Base-by-base conservation (phyloP, 2,797 vertebrate species). In the Philypnodon macrostomus region DNA sequence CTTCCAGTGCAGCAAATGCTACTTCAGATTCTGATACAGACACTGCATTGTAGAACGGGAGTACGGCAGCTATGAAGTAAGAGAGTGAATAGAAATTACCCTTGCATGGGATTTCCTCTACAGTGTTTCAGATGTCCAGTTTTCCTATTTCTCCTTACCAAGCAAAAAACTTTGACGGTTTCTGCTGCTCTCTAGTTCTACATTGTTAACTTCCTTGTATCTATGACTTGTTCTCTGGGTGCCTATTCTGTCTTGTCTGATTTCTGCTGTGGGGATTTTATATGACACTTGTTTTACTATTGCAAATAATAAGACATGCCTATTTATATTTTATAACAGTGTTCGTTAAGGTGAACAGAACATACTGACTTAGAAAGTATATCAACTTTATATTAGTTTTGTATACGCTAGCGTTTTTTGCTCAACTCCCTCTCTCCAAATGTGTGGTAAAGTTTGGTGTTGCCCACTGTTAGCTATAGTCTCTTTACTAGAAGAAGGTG, bases 61-160 rank as follows among this genome's bases (percentile, higher is more conserved):
- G 70, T 38, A 76, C 70, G 70, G 70, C 77, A 27, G 33, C 58
- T 58, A 58, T 61, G 75, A 87, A 90, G 87, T 89, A 89, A 89
- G 88, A 82, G 70, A 73, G 68, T 70, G 70, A 75, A 66, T 68
- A 75, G 65, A 67, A 81, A 74, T 70, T 67, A 63, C 62, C 53
- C 67, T 81, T 77, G 84, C 87, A 86, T 76, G 85, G 83, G 79
- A 79, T 63, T 73, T 50, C 57, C 42, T 46, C 74, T 70, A 17
- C 52, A 54, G 72, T 81, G 63, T 73, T 82, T 82, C 45, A 70
- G 57, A 66, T 52, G 11, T 79, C 34, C 46, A 65, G 57, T 73
- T 71, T 69, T 68, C 47, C 78, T 35, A 32, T 60, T 67, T 63
- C 56, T 19, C 60, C 16, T 53, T 18, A 44, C 54, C 46, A 55